Percentiles rank a stretch among this genome's conserved stretches.
phyloP scores from a whole-genome alignment of 2,888 invertebrate genomes.

The Ophioninae sp. region DNA sequence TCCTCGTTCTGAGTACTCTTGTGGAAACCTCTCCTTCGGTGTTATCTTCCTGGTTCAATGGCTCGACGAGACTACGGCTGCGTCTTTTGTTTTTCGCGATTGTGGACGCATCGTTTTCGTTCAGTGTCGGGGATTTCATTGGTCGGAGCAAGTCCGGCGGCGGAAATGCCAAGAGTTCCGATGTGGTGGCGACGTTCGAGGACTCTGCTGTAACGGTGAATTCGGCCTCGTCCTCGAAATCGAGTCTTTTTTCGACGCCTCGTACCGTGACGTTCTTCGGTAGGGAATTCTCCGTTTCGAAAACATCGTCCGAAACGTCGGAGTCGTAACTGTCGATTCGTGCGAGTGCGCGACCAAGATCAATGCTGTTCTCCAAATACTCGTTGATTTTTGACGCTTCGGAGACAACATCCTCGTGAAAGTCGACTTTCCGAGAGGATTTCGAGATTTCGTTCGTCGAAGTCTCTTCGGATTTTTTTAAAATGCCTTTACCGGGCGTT shows the following conservation, averaged over 20 bases:
- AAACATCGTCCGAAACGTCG: constrained; percentile 25
- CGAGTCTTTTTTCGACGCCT: constrained; percentile 30
- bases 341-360: constrained; percentile 62
- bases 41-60: neutral
- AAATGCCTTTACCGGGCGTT: constrained; percentile 75
- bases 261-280: constrained; percentile 23
- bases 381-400: constrained; percentile 65
- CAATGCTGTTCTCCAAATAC: constrained; percentile 53
- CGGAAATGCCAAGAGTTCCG: neutral
- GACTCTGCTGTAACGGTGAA: constrained; percentile 34
- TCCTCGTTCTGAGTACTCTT: constrained; percentile 66
- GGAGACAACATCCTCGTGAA: constrained; percentile 68
- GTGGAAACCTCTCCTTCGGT: neutral
- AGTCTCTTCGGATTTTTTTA: constrained; percentile 68
- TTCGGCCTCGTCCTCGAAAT: constrained; percentile 49
- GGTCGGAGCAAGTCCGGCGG: neutral
- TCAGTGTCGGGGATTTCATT: neutral
- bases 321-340: constrained; percentile 68
- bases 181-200: neutral
- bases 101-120: neutral
- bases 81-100: neutral
- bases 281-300: neutral
- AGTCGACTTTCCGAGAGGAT: constrained; percentile 73
- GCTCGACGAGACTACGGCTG: neutral
- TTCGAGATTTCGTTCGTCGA: constrained; percentile 58